Conservation (phyloP, 2,113 vertebrate genomes). For the Rhipidura dahli region DNA sequence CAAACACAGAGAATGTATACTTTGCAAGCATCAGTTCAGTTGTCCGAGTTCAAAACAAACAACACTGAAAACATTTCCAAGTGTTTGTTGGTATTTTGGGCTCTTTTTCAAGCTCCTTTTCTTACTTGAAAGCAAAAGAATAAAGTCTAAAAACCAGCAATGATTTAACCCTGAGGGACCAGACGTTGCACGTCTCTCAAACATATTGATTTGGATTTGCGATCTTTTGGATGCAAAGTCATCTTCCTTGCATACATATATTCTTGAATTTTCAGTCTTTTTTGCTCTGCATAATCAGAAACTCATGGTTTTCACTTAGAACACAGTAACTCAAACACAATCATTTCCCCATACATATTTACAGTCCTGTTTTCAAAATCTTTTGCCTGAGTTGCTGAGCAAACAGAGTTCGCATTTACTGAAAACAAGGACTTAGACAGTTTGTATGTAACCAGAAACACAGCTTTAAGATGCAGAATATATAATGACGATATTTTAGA, state of each 20-base stretch:
- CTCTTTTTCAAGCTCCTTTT: background rate
- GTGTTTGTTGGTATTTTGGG: background rate
- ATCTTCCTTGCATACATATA: background rate
- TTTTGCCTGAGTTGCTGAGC: background rate
- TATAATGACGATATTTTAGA: background rate
- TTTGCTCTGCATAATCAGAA: background rate
- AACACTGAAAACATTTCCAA: background rate
- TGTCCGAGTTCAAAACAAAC: background rate
- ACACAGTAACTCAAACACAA: background rate
- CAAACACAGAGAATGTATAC: background rate
- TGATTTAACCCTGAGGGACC: background rate
- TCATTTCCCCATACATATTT: background rate
- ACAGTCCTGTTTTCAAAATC: background rate
- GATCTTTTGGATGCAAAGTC: background rate
- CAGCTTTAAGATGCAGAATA: background rate
- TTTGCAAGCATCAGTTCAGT: background rate
- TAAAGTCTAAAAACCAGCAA: background rate
- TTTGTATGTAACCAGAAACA: background rate
- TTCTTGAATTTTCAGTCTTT: background rate
- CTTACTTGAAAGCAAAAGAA: background rate
- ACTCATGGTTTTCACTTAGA: background rate
- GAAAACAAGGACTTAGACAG: background rate
- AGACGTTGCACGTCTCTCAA: background rate
- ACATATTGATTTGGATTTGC: background rate
- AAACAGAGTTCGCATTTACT: conserved; percentile 31